phyloP scores from a whole-genome alignment of 2,797 vertebrate genomes.

The Bufotes viridis region DNA sequence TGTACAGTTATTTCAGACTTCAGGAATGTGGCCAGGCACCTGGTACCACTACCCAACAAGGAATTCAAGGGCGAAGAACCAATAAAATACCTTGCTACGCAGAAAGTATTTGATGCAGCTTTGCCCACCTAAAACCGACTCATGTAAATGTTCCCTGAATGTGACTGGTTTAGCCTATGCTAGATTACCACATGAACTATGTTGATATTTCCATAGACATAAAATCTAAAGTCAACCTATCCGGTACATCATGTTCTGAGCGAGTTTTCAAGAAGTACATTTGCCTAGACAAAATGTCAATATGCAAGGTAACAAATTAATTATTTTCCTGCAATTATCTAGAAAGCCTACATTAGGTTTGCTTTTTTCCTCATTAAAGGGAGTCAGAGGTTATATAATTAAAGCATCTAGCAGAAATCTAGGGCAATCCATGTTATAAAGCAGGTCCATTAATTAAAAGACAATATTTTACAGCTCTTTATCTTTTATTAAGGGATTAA shows the following conservation, averaged over 20 bases:
- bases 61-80: no score
- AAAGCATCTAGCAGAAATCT: background rate
- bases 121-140: no score
- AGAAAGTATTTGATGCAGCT: no score
- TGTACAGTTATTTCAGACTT: no score
- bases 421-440: constrained; percentile 5
- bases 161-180: no score
- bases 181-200: background rate
- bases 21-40: no score
- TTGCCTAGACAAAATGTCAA: constrained; percentile 5
- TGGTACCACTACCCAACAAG: no score
- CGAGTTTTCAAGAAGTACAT: background rate
- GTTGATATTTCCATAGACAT: background rate
- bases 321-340: background rate
- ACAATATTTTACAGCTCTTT: background rate
- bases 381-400: constrained; percentile 22
- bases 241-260: background rate
- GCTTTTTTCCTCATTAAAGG: constrained; percentile 22
- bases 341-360: background rate
- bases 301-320: background rate
- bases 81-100: no score
- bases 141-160: no score
- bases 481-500: background rate
- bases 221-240: background rate
- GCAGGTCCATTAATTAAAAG: background rate